These are phyloP conservation scores for Promerops cafer DNA, from an alignment of 2,113 vertebrate genomes.

Conservation along the genomic window DNA sequence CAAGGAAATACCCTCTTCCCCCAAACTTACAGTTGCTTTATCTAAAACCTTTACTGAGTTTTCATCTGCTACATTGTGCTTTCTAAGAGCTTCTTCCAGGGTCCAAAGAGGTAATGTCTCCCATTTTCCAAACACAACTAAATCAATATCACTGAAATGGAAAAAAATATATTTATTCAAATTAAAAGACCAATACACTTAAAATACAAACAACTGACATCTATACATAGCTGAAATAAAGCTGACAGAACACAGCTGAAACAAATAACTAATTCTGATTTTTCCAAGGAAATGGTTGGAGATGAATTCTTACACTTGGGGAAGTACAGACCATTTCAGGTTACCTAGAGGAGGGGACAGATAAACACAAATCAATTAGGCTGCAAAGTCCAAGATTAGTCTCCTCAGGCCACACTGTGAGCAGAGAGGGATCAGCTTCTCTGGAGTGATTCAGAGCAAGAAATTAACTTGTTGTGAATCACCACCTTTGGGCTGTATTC, in stretches of 20 bases:
- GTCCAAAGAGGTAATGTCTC: conserved; percentile 96
- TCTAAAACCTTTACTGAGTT: conserved; percentile 96
- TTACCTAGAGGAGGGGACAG: not conserved
- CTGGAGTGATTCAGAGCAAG: not conserved
- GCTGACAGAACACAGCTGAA: not conserved
- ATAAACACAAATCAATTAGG: not conserved
- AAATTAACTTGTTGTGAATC: not conserved
- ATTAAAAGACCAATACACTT: not conserved
- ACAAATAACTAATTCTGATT: not conserved
- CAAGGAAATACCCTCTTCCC: not conserved
- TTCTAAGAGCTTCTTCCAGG: conserved; percentile 91
- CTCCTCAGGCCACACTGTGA: not conserved
- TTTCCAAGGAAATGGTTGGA: not conserved
- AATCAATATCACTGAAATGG: conserved; percentile 88
- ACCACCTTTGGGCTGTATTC: not conserved
- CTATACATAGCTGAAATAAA: not conserved
- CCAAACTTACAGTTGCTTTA: conserved; percentile 90
- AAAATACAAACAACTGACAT: not conserved
- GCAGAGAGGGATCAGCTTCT: not conserved
- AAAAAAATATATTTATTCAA: not conserved
- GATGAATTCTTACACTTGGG: not conserved
- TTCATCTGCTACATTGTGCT: conserved; percentile 91
- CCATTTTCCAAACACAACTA: conserved; percentile 98
- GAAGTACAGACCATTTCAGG: not conserved
- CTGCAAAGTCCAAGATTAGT: not conserved